Base-by-base conservation (phyloP, 1,140 invertebrate species). In the Octopus bimaculoides region DNA sequence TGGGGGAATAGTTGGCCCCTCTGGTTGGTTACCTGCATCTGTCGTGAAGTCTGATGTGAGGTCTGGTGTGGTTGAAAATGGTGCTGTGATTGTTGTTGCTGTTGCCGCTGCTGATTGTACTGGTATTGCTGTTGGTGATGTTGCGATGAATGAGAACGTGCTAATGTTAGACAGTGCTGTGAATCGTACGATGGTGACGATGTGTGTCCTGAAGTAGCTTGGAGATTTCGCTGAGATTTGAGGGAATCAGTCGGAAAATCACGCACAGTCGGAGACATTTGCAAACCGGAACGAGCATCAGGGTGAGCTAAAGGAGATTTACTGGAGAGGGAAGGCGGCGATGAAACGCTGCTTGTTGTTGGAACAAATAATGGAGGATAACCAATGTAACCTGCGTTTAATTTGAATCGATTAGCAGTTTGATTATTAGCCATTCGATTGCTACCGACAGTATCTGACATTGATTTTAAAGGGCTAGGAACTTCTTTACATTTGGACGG, bases 401-500 rank as follows among this genome's bases (percentile, higher is more conserved):
- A 20, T 14, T 71, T 71, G 17, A n/a, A 20, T 71, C 66, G 17
- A 71, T 6, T 17, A 12, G 8, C 9, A 4, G 8, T 9, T 71
- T 71, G 66, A n/a, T 6, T 14, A 0, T 9, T 9, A 9, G 9
- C 9, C 17, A 14, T 20, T 14, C 17, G 17, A 14, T 14, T 71
- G 17, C 66, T 14, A 14, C 66, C 26, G 17, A 71, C 66, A 61
- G 1, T 61, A 1, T 61, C 56, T 17, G 56, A 17, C 17, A 61
- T 12, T 61, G 56, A 61, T 9, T 17, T 9, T 12, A 61, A 12
- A 9, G 56, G 9, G 17, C 17, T 61, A 17, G 9, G 56, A 61
- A 61, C 9, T 12, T 71, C 66, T 71, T 17, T 71, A 71, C 66
- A 6, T 71, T 71, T 71, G 66, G 66, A 71, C 66, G 66, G 66